phyloP scores from a whole-genome alignment of 2,797 vertebrate genomes.

The Silurus aristotelis region DNA sequence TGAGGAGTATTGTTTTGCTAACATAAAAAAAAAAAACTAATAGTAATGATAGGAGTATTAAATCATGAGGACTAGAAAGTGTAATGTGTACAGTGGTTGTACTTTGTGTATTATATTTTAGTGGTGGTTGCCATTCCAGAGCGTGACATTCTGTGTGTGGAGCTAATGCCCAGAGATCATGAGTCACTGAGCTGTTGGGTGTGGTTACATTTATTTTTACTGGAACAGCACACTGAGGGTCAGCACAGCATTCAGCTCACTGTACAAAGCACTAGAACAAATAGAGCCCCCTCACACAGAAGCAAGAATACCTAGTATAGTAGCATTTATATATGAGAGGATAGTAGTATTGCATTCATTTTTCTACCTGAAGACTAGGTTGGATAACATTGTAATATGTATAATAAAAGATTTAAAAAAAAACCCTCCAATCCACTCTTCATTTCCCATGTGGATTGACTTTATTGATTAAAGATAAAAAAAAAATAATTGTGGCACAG shows the following conservation, averaged over 20 bases:
- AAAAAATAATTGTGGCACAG: background rate
- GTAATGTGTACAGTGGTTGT: background rate
- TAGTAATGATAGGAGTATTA: background rate
- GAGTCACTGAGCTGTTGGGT: constrained; percentile 47
- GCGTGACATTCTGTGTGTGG: constrained; percentile 5
- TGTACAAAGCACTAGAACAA: background rate
- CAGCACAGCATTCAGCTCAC: background rate
- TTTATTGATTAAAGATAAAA: background rate
- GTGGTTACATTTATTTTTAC: constrained; percentile 51
- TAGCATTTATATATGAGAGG: background rate
- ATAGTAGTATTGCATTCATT: background rate
- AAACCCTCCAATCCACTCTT: background rate
- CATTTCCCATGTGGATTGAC: background rate
- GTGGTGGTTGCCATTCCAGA: background rate
- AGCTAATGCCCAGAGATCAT: constrained; percentile 14
- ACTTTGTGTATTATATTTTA: background rate
- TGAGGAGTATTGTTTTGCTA: background rate
- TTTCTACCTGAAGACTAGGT: background rate
- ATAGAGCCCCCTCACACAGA: background rate
- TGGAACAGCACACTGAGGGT: background rate
- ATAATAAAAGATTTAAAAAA: background rate
- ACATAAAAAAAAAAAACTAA: background rate
- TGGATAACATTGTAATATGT: background rate
- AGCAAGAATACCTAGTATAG: background rate
- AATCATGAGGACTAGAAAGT: background rate